These are phyloP conservation scores for Limnodromus scolopaceus DNA, from an alignment of 2,797 vertebrate genomes.

Conservation along the genomic window DNA sequence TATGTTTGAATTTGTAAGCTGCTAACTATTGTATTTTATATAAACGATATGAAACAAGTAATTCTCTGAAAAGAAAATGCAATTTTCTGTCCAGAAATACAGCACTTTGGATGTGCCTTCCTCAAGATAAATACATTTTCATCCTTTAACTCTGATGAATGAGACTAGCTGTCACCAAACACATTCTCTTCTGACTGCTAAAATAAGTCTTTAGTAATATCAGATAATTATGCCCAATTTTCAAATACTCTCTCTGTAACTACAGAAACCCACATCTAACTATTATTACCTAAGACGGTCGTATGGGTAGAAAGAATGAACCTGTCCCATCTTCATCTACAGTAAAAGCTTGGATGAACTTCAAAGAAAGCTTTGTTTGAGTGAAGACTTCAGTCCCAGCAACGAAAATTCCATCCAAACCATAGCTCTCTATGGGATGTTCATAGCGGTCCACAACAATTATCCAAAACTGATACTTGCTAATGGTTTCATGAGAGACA, in stretches of 20 bases:
- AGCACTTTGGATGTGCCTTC: not conserved
- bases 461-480: not conserved
- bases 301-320: not conserved
- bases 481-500: not conserved
- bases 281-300: not conserved
- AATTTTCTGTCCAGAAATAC: not conserved
- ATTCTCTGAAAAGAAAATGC: not conserved
- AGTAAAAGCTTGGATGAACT: not conserved
- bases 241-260: not conserved
- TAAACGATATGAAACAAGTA: not conserved
- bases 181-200: not conserved
- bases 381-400: not conserved
- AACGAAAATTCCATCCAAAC: not conserved
- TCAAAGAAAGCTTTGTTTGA: not conserved
- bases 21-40: not conserved
- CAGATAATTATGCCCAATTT: not conserved
- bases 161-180: not conserved
- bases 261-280: not conserved
- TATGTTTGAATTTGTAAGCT: not conserved
- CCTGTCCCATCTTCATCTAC: not conserved
- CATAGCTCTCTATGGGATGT: not conserved
- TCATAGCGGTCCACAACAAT: not conserved
- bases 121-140: not conserved
- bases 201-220: not conserved
- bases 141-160: not conserved